Percentiles rank a stretch among this genome's conserved stretches.
These are phyloP conservation scores for Sylvietta virens DNA, from an alignment of 2,113 vertebrate genomes.

Conservation along the genomic window DNA sequence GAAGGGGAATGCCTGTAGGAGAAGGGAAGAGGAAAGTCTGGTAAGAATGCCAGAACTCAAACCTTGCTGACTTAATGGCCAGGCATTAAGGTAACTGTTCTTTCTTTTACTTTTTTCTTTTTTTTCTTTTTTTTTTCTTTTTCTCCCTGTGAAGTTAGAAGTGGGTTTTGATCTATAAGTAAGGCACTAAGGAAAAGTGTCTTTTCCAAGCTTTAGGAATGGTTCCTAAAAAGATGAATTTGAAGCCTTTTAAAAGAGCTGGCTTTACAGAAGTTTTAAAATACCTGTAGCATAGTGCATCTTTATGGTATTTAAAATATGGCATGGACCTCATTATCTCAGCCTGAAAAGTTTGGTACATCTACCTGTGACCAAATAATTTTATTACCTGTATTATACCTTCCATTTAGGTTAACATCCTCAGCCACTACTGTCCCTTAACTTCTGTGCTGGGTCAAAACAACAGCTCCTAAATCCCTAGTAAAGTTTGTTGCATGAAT, in stretches of 20 bases:
- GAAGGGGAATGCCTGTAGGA: not conserved
- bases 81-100: not conserved
- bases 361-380: not conserved
- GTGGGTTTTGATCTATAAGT: not conserved
- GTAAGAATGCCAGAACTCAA: not conserved
- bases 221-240: not conserved
- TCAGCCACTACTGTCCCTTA: not conserved
- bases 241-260: not conserved
- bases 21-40: not conserved
- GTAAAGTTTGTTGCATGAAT: not conserved
- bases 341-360: not conserved
- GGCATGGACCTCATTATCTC: not conserved
- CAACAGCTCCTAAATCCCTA: not conserved
- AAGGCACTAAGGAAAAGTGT: not conserved
- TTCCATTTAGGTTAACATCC: not conserved
- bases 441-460: not conserved
- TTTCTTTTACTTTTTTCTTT: accelerated
- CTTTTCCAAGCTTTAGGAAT: not conserved
- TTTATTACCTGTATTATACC: not conserved
- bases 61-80: not conserved
- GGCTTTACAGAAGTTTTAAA: not conserved
- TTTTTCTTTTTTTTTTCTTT: accelerated
- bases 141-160: accelerated
- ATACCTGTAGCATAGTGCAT: not conserved
- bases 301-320: not conserved